Base-by-base conservation (phyloP, 2,888 invertebrate genomes). In the Drosophila neotestacea region DNA sequence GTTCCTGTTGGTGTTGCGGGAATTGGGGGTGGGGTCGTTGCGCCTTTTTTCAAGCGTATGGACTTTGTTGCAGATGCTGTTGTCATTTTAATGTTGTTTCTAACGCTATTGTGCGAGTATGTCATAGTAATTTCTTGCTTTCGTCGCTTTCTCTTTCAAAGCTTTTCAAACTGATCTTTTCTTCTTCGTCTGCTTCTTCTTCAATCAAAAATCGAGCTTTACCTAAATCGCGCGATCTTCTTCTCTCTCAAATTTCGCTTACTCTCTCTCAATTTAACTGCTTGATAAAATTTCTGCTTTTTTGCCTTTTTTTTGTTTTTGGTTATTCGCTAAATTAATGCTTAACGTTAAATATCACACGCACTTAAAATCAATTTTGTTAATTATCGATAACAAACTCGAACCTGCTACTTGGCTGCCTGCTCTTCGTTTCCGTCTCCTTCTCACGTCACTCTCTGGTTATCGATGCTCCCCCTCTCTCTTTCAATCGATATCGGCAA, bases 41-140 rank as follows among this genome's bases (percentile, higher is more conserved):
- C 75, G 61, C 85, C 81, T 69, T 90, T 90, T 89, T 91, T 91
- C 73, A 85, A 87, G 66, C 91, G 90, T 77, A 82, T 89, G 80
- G 90, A 90, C 81, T 90, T 89, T 85, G 90, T 77, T 81, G 90
- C 87, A 79, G 90, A 81, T 85, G 87, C 88, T 87, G 90, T 90
- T 90, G 91, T 91, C 91, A 91, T 91, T 89, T 90, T 91, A 79
- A 92, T 83, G 87, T 92, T 92, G 81, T 90, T 91, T 87, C 91
- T 91, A 91, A 91, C 91, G 88, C 90, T 91, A 91, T 92, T 92
- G 92, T 92, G 92, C 92, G 92, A 92, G 91, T 92, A 92, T 90
- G 92, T 92, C 92, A 92, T 92, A 90, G 89, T 92, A 85, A 79
- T 73, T 79, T 66, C 60, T 77, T 73, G 32, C 48, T 78, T 63